Evolutionary conservation across 1,140 invertebrate species (phyloP).

Genomic region (Cyrtorhinus lividipennis): DNA sequence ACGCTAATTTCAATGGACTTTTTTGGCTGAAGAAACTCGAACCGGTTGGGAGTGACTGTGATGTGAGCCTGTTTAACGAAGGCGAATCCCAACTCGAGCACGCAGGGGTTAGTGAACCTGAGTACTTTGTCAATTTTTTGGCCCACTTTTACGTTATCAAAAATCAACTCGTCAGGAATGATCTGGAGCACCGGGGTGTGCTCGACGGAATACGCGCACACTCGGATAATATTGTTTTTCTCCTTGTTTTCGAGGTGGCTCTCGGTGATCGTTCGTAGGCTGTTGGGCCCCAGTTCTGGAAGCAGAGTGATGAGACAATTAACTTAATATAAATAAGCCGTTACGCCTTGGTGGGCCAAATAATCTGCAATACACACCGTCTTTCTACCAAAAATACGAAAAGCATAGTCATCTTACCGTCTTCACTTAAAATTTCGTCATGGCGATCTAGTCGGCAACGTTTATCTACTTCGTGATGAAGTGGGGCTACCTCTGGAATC

Average conservation of each 20-base stretch:
- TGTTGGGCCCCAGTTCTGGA: background rate
- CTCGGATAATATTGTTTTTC: conserved; percentile 3
- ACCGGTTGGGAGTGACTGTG: background rate
- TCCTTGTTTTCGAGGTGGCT: background rate
- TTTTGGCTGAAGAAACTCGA: conserved; percentile 3
- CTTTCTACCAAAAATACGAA: background rate
- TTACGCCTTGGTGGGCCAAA: background rate
- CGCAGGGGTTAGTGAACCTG: background rate
- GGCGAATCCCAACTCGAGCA: conserved; percentile 7
- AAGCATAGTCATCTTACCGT: background rate
- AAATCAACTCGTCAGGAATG: conserved; percentile 3
- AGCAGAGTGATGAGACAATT: too few species aligned
- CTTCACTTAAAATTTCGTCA: background rate
- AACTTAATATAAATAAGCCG: background rate
- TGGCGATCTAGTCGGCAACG: too few species aligned
- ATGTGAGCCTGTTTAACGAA: conserved; percentile 1
- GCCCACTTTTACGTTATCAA: conserved; percentile 1
- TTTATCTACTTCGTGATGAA: too few species aligned
- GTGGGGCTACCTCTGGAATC: too few species aligned
- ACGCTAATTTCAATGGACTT: conserved; percentile 12
- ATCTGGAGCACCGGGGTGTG: background rate
- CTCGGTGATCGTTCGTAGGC: background rate
- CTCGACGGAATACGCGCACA: conserved; percentile 1
- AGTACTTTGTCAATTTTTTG: conserved; percentile 6
- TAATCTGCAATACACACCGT: background rate